phyloP scores from a whole-genome alignment of 2,888 invertebrate genomes.

The Mantis religiosa region DNA sequence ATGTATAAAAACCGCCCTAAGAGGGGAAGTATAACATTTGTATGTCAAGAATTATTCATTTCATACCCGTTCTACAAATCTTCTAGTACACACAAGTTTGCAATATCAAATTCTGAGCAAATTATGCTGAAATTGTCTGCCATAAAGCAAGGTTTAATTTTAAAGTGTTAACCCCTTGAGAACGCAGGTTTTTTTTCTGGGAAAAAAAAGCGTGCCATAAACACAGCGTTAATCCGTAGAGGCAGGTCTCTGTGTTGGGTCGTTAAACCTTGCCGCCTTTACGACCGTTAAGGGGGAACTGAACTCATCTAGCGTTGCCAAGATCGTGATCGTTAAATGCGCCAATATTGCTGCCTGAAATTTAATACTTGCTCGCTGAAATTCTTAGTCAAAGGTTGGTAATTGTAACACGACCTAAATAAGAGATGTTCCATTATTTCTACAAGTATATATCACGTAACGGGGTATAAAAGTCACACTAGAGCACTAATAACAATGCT shows the following conservation, averaged over 20 bases:
- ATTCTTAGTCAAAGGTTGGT: not conserved
- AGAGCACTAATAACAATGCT: not conserved
- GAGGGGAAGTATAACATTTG: no score
- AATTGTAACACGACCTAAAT: not conserved
- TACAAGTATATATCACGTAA: not conserved
- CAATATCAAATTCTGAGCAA: no score
- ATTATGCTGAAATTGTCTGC: no score
- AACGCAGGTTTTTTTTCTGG: no score
- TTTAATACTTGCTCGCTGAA: not conserved
- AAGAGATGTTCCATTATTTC: not conserved
- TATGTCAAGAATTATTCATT: no score
- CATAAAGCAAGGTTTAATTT: no score
- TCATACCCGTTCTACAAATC: no score
- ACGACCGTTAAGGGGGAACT: not conserved
- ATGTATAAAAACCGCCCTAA: no score
- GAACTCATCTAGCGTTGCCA: not conserved
- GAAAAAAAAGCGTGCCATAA: no score
- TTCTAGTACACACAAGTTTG: no score
- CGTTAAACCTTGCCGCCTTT: not conserved
- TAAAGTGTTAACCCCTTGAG: no score
- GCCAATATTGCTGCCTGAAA: not conserved
- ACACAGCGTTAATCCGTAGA: no score
- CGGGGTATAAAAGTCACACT: not conserved
- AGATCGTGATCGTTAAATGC: not conserved
- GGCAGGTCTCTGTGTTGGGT: not conserved